Conservation (phyloP, 2,797 vertebrate genomes). For the Galago senegalensis region DNA sequence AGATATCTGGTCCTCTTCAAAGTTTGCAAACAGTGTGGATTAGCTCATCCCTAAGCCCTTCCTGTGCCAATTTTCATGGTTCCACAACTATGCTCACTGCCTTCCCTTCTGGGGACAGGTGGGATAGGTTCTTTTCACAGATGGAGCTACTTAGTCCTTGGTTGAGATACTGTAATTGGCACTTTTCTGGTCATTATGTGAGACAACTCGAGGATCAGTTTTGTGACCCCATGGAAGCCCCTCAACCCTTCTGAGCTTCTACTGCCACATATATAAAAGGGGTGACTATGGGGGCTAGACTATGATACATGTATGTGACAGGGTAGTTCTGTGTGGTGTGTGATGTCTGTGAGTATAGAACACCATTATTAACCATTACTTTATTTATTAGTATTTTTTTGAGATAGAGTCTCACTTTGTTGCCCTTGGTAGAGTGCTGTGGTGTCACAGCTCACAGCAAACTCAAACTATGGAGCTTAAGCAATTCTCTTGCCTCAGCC, state of each 20-base stretch:
- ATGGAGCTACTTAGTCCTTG: neutral
- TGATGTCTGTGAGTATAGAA: rapidly evolving
- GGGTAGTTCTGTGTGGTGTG: neutral
- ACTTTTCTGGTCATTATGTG: neutral
- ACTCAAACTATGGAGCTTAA: no score
- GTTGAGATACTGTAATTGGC: neutral
- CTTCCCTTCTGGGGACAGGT: neutral
- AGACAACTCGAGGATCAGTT: neutral
- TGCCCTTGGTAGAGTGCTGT: no score
- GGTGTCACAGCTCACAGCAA: no score
- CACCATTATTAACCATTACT: rapidly evolving
- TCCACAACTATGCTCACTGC: rapidly evolving
- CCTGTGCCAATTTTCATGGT: no score
- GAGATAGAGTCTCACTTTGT: no score
- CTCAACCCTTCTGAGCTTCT: neutral
- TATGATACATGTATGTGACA: rapidly evolving
- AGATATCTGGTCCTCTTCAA: neutral
- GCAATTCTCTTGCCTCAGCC: no score
- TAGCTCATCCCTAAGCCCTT: neutral
- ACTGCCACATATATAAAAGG: neutral
- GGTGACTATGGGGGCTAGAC: rapidly evolving
- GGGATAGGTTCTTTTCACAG: rapidly evolving
- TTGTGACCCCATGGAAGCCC: neutral
- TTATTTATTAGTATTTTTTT: no score
- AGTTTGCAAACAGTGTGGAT: neutral